Conservation (phyloP, 1,140 invertebrate genomes). For the Ruditapes philippinarum region DNA sequence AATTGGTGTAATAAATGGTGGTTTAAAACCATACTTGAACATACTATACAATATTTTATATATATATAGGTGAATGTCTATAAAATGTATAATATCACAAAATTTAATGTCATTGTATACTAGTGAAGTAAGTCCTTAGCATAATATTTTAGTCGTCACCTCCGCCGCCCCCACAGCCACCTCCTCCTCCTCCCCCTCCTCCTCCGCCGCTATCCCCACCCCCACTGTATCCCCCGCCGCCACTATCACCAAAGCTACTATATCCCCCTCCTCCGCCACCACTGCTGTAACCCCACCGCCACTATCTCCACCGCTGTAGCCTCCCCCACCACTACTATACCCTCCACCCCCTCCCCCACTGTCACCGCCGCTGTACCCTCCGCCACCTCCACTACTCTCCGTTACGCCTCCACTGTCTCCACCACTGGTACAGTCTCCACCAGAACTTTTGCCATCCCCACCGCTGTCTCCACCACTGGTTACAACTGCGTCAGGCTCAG, state of each 20-base stretch:
- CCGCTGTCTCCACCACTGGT: background rate
- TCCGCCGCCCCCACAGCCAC: background rate
- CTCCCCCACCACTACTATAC: background rate
- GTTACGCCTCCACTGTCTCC: background rate
- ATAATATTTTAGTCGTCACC: background rate
- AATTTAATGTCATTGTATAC: no score
- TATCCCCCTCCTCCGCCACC: background rate
- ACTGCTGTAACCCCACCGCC: background rate
- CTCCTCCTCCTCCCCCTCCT: background rate
- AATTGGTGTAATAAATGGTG: no score
- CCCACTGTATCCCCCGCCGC: background rate
- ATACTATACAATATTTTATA: no score
- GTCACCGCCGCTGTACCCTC: background rate
- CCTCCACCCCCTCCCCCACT: background rate
- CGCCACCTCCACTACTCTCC: background rate
- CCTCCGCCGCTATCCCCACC: background rate
- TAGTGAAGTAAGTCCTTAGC: background rate
- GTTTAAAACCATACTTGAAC: no score
- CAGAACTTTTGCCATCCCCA: background rate
- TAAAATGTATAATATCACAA: no score
- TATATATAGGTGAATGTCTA: no score
- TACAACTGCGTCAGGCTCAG: background rate
- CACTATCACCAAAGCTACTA: background rate
- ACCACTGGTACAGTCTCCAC: background rate
- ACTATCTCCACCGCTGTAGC: no score